Base-by-base conservation (phyloP, 2,888 invertebrate species). In the Platycheirus albimanus region DNA sequence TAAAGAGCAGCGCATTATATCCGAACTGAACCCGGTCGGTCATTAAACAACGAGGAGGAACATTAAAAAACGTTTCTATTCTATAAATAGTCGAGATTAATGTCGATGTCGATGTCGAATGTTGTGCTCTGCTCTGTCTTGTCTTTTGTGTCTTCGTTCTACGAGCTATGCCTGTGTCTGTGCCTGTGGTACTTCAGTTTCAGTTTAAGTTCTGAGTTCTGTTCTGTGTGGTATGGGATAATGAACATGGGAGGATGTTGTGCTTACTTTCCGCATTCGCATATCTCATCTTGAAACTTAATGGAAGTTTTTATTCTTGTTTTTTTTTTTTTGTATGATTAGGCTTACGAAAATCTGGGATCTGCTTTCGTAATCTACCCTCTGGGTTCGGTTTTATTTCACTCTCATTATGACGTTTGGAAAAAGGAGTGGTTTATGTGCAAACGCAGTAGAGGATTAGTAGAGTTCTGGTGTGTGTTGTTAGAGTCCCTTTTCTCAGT, bases 41-140 rank as follows among this genome's bases (percentile, higher is more conserved):
- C 70, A 76, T 77, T 63, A 72, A 76, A 81, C 71, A 76, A 81
- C 71, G 63, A 24, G 33, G 64, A 66, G 66, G 52, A 51, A 47
- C 67, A 49, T 56, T 58, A 45, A 66, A 24, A 76, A 63, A 70
- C 54, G 45, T 15, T 77, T 76, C 83, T 78, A 83, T 77, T 76
- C 83, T 78, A 83, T 74, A 69, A 78, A 83, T 83, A 83, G 78
- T 36, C 64, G 63, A 77, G 83, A 83, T 83, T 83, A 83, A 83
- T 78, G 74, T 36, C 64, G 63, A 77, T 78, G 78, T 83, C 78
- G 78, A 83, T 78, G 74, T 69, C 38, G 69, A 74, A 78, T 76
- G 47, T 66, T 52, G 81, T 76, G 76, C 71, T 81, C 52, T 71
- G 36, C 13, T 54, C 19, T 63, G 33, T 28, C n/a, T n/a, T n/a